Evolutionary conservation across 2,113 vertebrate genomes (phyloP), one percentile per base, ranked within the genome.

Genomic region (Gadus chalcogrammus): DNA sequence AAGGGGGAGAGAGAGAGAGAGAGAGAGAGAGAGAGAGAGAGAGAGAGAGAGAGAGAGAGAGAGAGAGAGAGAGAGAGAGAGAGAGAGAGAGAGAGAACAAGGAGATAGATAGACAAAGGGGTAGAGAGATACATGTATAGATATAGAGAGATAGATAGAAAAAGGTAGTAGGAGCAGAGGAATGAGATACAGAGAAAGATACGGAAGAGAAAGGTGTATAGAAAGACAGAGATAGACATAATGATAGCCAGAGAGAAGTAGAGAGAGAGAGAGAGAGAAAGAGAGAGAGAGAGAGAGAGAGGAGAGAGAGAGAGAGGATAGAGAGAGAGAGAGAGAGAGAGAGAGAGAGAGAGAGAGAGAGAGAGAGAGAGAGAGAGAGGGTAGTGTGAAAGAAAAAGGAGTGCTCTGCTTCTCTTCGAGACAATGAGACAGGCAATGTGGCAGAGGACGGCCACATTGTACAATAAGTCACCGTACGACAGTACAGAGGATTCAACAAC

Each of bases 391-490:
- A 38, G 85, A 64, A 77, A 35, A 70, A 64, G 85, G 85, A 73
- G 80, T 81, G 81, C 87, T 90, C 88, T 88, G 85, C 87, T 86
- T 89, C 85, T 89, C 89, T 90, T 90, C 88, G 78, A 88, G 85
- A 89, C 89, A 86, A 91, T 91, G 87, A 48, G 42, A 89, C 81
- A 87, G 81, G 80, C 89, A 91, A 89, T 89, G 88, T 77, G 87
- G 88, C 88, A 87, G 85, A 84, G 86, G 86, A 86, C 84, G 82
- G 88, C 88, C 88, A 89, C 89, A 91, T 91, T 91, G 88, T 87
- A 89, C 87, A 89, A 84, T 86, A 85, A 88, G 74, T 83, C 88
- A 91, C 87, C 87, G 85, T 84, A 86, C 87, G 85, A 48, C 42
- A 48, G 87, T 88, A 89, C 87, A 90, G 85, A 89, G 73, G 83